These are phyloP conservation scores for Neoitamus cyanurus DNA, from an alignment of 2,888 invertebrate genomes.

Conservation along the genomic window DNA sequence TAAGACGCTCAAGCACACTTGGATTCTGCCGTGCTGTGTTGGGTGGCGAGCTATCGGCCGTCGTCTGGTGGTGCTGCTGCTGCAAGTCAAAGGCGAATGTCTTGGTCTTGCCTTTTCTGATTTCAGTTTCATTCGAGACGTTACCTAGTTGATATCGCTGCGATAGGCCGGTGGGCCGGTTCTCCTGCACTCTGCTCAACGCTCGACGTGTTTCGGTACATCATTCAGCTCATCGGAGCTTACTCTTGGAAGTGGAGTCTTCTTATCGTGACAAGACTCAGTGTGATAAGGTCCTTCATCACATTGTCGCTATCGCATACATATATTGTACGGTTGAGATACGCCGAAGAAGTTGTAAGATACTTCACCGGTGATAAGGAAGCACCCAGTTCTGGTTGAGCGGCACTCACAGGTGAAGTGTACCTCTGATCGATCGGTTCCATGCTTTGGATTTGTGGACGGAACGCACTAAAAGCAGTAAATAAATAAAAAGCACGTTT, in stretches of 20 bases:
- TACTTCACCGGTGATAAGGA: neutral
- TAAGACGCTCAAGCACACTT: neutral
- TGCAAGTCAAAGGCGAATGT: conserved; percentile 28
- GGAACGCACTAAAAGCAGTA: neutral
- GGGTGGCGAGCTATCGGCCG: neutral
- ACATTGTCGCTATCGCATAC: neutral
- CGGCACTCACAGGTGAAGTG: neutral
- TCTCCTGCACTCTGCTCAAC: neutral
- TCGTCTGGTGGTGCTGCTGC: neutral
- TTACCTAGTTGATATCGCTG: conserved; percentile 11
- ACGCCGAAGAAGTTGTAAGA: neutral
- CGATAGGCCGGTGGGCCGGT: neutral
- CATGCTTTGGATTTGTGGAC: neutral
- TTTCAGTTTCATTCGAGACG: conserved; percentile 42
- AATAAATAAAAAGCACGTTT: neutral
- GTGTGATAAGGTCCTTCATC: neutral
- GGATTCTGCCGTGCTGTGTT: neutral
- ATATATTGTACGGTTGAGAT: neutral
- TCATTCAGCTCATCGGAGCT: no score
- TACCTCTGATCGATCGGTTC: neutral
- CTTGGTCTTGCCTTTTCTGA: conserved; percentile 27
- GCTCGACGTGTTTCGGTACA: neutral
- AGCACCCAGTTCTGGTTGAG: neutral
- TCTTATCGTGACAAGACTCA: neutral
- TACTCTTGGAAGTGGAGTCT: neutral